Conservation (phyloP, 2,888 invertebrate genomes). For the Zele albiditarsus region DNA sequence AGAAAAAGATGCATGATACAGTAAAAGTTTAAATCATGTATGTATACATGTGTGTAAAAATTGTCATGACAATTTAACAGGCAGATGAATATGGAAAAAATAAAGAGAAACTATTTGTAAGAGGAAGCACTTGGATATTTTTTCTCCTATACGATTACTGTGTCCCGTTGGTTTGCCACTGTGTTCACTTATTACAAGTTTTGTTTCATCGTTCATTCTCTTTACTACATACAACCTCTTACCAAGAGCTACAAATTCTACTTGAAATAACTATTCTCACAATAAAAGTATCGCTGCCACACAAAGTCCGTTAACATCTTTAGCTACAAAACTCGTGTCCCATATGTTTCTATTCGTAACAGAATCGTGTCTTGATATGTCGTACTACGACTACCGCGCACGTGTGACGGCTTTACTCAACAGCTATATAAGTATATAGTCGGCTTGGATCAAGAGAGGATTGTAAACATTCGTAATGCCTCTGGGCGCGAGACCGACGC, state of each 20-base stretch:
- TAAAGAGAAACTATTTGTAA: neutral
- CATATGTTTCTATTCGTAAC: slow-evolving; percentile 22
- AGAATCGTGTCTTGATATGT: slow-evolving; percentile 22
- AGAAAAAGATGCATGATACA: no score
- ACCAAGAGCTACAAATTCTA: neutral
- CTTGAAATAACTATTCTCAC: neutral
- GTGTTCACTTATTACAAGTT: slow-evolving; percentile 4
- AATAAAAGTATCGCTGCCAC: neutral
- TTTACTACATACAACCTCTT: neutral
- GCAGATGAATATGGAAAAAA: no score
- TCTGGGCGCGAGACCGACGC: slow-evolving; percentile 37
- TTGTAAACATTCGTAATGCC: slow-evolving; percentile 40
- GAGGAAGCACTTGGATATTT: neutral
- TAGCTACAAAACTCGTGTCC: neutral
- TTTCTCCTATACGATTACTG: neutral
- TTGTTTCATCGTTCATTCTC: neutral
- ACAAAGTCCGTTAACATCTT: slow-evolving; percentile 12
- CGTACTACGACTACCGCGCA: slow-evolving; percentile 11
- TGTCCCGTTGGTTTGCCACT: slow-evolving; percentile 1
- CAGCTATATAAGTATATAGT: slow-evolving; percentile 10
- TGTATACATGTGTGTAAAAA: no score
- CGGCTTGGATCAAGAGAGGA: slow-evolving; percentile 27
- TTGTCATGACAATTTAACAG: no score
- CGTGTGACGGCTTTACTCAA: slow-evolving; percentile 5
- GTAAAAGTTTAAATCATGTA: no score